Base-by-base conservation (phyloP, 2,113 vertebrate genomes). In the Nycticebus coucang region DNA sequence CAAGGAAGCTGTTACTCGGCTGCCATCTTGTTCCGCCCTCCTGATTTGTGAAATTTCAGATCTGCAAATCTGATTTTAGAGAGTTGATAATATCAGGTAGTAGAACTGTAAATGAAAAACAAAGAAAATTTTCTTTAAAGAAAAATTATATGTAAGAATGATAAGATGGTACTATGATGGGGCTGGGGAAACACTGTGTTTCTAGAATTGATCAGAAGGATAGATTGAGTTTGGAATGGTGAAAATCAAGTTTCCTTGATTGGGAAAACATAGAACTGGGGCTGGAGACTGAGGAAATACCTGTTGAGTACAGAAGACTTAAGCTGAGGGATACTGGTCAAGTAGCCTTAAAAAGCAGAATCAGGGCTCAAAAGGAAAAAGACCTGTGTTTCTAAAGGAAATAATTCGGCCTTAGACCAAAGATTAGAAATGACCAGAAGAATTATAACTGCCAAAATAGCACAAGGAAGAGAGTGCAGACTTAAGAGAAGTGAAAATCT, bases 61-160 rank as follows among this genome's bases (percentile, higher is more conserved):
- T 41, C 41, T 24, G 3, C 75, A 95, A 72, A 87, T 85, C 41
- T 72, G 7, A 53, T 68, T 92, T 93, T 95, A 79, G 64, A 91
- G 24, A 75, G 26, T 72, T 91, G 45, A 55, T 92, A 62, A 22
- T 81, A 71, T 92, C 11, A 59, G 33, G 12, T 85, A 55, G 33
- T 64, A 93, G 62, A 92, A 94, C 45, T n/a, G 4, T 5, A 15
- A 24, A 21, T 62, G 45, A 82, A 59, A 85, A 66, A 53, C 3
- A 55, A 88, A 33, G 37, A 87, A 35, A 12, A 71, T 72, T 91
- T 72, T 97, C 41, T 85, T 60, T 1, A 37, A 28, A 53, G 35
- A 45, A 79, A 64, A 80, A 26, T 64, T 59, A 5, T 26, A 12
- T 68, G 15, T 93, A 82, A 86, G 21, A 87, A 77, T 71, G 53